These are phyloP conservation scores for Drosophila gunungcola DNA, from an alignment of 1,140 invertebrate species.

Conservation along the genomic window DNA sequence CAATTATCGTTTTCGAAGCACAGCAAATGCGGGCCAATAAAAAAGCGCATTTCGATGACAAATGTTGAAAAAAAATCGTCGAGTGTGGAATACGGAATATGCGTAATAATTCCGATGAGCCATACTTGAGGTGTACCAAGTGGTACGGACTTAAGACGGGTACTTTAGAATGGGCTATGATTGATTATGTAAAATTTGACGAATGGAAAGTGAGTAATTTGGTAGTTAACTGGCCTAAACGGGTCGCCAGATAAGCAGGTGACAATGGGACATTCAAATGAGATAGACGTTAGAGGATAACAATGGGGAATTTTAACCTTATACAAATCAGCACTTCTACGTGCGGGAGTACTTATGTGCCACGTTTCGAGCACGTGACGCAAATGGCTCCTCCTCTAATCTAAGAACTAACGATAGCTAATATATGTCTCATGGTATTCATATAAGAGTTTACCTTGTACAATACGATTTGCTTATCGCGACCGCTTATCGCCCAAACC, in stretches of 20 bases:
- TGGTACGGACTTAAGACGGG: slow-evolving; percentile 5
- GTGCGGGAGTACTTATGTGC: slow-evolving; percentile 5
- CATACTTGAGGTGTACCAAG: slow-evolving; percentile 28
- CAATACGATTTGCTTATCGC: slow-evolving; percentile 55
- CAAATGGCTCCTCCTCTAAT: slow-evolving; percentile 33
- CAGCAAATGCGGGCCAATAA: slow-evolving; percentile 24
- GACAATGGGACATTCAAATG: slow-evolving; percentile 8
- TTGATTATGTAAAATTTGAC: slow-evolving; percentile 53
- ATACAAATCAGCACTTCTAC: neutral
- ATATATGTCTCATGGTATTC: slow-evolving; percentile 68
- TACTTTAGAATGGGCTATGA: slow-evolving; percentile 12
- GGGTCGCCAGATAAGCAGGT: slow-evolving; percentile 15
- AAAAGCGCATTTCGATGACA: slow-evolving; percentile 39
- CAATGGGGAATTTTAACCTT: neutral
- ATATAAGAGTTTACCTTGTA: slow-evolving; percentile 46
- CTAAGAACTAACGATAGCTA: slow-evolving; percentile 32
- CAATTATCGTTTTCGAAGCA: slow-evolving; percentile 39
- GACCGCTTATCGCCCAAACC: slow-evolving; percentile 38
- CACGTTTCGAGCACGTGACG: slow-evolving; percentile 33
- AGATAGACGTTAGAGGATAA: neutral
- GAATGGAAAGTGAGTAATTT: slow-evolving; percentile 38
- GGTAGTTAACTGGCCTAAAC: neutral
- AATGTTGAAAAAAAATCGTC: slow-evolving; percentile 15
- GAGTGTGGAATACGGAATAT: slow-evolving; percentile 23
- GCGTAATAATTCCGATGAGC: slow-evolving; percentile 49